Conservation (phyloP, 2,888 invertebrate species). For the Drosophila multiciliata region DNA sequence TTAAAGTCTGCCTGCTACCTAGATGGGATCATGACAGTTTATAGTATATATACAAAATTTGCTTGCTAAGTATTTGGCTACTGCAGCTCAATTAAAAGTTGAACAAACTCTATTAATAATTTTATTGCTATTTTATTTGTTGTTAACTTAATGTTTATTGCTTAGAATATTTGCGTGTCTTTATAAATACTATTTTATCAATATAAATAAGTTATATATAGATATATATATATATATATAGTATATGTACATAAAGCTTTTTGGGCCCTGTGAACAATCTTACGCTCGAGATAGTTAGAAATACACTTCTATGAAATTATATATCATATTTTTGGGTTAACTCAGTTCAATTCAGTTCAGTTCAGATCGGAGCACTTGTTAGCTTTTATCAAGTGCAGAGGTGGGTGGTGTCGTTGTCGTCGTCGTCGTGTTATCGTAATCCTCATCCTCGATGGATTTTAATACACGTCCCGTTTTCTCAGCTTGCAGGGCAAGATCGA, state of each 20-base stretch:
- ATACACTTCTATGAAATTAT: neutral
- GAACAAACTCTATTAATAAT: neutral
- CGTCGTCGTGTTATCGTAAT: conserved; percentile 18
- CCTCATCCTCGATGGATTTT: conserved; percentile 79
- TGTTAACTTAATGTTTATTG: conserved; percentile 29
- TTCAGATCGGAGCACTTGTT: conserved; percentile 20
- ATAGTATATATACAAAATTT: neutral
- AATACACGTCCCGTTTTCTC: conserved; percentile 82
- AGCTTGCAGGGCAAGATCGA: conserved; percentile 55
- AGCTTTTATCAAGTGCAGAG: conserved; percentile 20
- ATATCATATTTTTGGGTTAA: conserved; percentile 2
- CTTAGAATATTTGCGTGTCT: conserved; percentile 19
- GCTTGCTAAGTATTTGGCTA: neutral
- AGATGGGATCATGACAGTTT: neutral
- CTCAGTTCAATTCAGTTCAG: conserved; percentile 21
- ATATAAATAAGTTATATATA: conserved; percentile 21
- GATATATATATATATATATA: conserved; percentile 1
- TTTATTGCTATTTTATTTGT: neutral
- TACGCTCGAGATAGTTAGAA: conserved; percentile 24
- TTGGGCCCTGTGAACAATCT: conserved; percentile 28
- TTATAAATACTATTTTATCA: conserved; percentile 47
- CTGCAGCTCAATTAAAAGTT: neutral
- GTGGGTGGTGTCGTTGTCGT: conserved; percentile 1
- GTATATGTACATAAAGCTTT: conserved; percentile 70
- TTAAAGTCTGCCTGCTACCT: neutral